phyloP scores from a whole-genome alignment of 2,888 invertebrate genomes.

The Drosophila picticornis region DNA sequence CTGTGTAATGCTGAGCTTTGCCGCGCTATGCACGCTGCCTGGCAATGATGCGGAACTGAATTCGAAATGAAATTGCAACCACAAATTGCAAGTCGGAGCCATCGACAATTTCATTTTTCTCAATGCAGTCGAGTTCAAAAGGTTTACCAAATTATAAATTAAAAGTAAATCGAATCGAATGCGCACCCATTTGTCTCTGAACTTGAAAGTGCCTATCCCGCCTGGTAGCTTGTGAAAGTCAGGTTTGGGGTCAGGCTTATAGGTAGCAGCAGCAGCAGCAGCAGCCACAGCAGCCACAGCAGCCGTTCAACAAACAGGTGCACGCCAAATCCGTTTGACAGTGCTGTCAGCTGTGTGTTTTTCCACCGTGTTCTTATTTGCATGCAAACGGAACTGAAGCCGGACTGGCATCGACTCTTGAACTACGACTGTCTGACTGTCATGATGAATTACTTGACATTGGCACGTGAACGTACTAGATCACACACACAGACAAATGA shows the following conservation, averaged over 20 bases:
- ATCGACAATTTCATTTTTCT: conserved; percentile 79
- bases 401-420: conserved; percentile 39
- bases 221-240: conserved; percentile 69
- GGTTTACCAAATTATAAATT: conserved; percentile 80
- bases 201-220: conserved; percentile 68
- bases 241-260: conserved; percentile 53
- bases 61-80: conserved; percentile 77
- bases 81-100: conserved; percentile 72
- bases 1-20: conserved; percentile 4
- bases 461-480: conserved; percentile 12
- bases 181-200: conserved; percentile 75
- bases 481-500: conserved; percentile 5
- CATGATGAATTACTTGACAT: conserved; percentile 72
- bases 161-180: conserved; percentile 82
- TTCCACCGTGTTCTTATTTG: conserved; percentile 75
- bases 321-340: conserved; percentile 79
- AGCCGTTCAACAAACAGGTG: conserved; percentile 62
- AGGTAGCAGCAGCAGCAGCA: conserved; percentile 21
- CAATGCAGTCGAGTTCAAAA: conserved; percentile 71
- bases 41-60: conserved; percentile 77
- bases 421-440: conserved; percentile 33
- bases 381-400: conserved; percentile 76
- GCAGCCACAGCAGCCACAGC: conserved; percentile 19
- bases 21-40: conserved; percentile 5
- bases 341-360: conserved; percentile 49